Conservation (phyloP, 2,888 invertebrate species). For the Adela reaumurella region DNA sequence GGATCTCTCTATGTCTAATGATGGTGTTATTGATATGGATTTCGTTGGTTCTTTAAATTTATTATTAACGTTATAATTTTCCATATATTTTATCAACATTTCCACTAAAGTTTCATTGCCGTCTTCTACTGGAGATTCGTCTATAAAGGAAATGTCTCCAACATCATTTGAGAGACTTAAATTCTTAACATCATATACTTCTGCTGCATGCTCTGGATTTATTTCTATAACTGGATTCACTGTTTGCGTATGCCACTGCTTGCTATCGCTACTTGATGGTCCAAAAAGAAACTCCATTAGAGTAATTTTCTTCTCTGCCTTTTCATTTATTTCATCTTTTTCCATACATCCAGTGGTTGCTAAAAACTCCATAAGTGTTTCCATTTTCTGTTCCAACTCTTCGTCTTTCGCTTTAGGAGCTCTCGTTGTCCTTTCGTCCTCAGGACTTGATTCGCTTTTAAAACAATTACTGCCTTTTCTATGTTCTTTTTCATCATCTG, state of each 20-base stretch:
- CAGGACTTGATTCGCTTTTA: constrained; percentile 35
- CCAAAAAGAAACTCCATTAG: constrained; percentile 49
- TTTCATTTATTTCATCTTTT: constrained; percentile 22
- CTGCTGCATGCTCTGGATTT: constrained; percentile 18
- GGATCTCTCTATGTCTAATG: constrained; percentile 36
- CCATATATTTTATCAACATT: constrained; percentile 47
- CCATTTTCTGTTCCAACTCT: constrained; percentile 48
- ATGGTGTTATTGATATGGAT: constrained; percentile 26
- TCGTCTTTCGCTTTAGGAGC: constrained; percentile 29
- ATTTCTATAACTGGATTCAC: constrained; percentile 30
- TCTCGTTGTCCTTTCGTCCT: constrained; percentile 24
- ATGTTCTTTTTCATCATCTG: constrained; percentile 21
- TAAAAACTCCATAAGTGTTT: constrained; percentile 45
- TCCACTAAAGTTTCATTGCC: constrained; percentile 38
- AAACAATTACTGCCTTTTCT: constrained; percentile 46
- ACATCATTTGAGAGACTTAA: constrained; percentile 35
- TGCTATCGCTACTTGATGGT: constrained; percentile 25
- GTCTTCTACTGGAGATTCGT: constrained; percentile 45
- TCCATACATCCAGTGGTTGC: constrained; percentile 44
- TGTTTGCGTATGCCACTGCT: constrained; percentile 12
- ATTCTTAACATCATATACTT: constrained; percentile 10
- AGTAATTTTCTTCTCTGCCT: constrained; percentile 43
- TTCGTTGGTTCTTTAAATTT: constrained; percentile 22
- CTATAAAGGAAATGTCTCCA: constrained; percentile 36
- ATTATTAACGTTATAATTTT: constrained; percentile 29